Evolutionary conservation across 2,888 invertebrate species (phyloP), one percentile per base, ranked within the genome.

Genomic region (Drosophila ochracea): DNA sequence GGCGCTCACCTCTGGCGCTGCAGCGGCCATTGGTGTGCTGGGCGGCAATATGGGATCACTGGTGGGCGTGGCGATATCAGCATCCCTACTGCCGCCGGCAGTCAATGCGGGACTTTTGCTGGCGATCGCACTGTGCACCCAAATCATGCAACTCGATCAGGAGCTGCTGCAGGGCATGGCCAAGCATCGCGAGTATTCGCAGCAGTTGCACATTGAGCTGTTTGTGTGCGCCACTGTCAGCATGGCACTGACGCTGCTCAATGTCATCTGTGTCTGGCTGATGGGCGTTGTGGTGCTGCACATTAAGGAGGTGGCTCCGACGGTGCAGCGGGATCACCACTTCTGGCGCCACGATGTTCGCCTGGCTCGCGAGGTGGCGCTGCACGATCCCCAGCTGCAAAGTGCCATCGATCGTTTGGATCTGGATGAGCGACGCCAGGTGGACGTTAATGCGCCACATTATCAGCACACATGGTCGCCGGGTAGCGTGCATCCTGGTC

Each of bases 51-150:
- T 96, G 0, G 96, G 96, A 0, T 96, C 96, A 0, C 93, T 97
- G 25, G 96, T 97, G 0, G 97, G 97, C 5, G 97, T 97, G 4
- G 97, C 97, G 13, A 97, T 97, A 77, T 97, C 97, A 0, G 96
- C 96, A 0, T 96, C 97, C 0, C 93, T 97, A 25, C 93, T 97
- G 74, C 97, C 97, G 1, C 97, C 97, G 11, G 96, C 96, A 47
- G 97, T 97, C 0, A 97, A 97, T 92, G 95, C 96, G 65, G 96
- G 95, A 10, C 91, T 96, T 1, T 91, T 96, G 0, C 95, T 95
- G 95, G 95, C 95, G 0, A 93, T 95, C 91, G 94, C 95, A 0
- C 82, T 94, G 7, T 94, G 95, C 31, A 94, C 94, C 28, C 92
- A 94, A 21, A 74, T 95, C 4, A 92, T 93, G 90, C 89, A 93